Percentiles rank a stretch among this genome's conserved stretches.
Conservation (phyloP, 2,113 vertebrate genomes). For the Zosterops lateralis region DNA sequence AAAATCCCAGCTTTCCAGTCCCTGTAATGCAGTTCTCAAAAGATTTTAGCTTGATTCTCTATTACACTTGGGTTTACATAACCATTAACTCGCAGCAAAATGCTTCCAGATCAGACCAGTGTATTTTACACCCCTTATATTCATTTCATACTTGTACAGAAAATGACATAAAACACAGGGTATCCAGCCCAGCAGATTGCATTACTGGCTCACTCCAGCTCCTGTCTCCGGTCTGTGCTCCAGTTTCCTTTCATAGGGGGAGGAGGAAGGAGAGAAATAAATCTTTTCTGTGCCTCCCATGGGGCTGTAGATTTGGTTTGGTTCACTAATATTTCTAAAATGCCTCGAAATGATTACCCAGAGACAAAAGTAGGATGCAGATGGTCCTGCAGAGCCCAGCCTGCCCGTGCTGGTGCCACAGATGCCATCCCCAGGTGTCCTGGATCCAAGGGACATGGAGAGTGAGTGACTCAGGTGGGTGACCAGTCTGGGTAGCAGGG, state of each 20-base stretch:
- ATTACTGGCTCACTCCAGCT: slow-evolving; percentile 15
- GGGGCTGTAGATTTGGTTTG: not conserved
- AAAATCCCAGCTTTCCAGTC: slow-evolving; percentile 10
- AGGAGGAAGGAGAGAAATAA: not conserved
- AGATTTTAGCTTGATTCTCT: slow-evolving; percentile 13
- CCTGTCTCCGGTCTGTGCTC: not conserved
- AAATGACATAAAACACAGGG: slow-evolving; percentile 26
- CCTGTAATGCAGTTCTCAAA: not conserved
- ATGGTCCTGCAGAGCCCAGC: not conserved
- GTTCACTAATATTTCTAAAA: not conserved
- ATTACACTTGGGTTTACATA: slow-evolving; percentile 20
- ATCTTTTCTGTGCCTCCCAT: not conserved
- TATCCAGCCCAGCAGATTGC: slow-evolving; percentile 14
- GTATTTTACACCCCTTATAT: not conserved
- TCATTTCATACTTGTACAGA: slow-evolving; percentile 28
- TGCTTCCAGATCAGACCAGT: slow-evolving; percentile 23
- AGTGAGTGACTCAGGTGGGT: not conserved
- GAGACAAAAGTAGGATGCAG: not conserved
- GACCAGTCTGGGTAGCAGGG: not conserved
- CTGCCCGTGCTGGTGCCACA: not conserved
- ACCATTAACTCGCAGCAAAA: slow-evolving; percentile 39
- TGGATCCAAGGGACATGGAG: accelerated
- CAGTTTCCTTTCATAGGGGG: not conserved
- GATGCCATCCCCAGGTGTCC: not conserved
- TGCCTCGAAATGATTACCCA: not conserved